Evolutionary conservation across 2,113 vertebrate species (phyloP), one percentile per base, ranked within the genome.

Genomic region (Takifugu flavidus): DNA sequence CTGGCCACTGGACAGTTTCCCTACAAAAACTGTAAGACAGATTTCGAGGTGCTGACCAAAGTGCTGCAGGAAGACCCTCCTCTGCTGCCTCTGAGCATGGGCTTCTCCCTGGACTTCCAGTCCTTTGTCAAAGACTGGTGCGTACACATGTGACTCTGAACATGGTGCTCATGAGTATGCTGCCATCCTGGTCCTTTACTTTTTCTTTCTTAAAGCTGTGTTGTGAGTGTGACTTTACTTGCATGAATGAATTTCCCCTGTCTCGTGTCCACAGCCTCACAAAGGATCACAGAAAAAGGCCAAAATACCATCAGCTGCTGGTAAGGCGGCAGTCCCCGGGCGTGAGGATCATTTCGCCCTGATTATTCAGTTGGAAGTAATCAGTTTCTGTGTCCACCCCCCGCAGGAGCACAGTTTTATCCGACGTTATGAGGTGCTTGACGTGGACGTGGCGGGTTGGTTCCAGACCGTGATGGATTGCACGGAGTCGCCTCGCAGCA

Each of bases 201-300:
- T 39, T 39, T 2, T 46, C 3, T n/a, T n/a, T n/a, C 13, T 47
- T 47, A 5, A n/a, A 47, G 6, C n/a, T 14, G 13, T 13, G 1
- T 47, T n/a, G 15, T 47, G 45, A n/a, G 45, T 7, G 2, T 47
- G 13, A 15, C 12, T 47, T n/a, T n/a, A n/a, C 45, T 45, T 31
- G 29, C 4, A 31, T 31, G 7, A 31, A 31, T 6, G 2, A 39
- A 39, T 39, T 39, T 39, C 11, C 34, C 3, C 11, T 39, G 34
- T 11, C 34, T 2, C 34, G 34, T 39, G 8, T 43, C 53, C 56
- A 0, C 85, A 98, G 95, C 91, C 95, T 98, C 90, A 98, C 95
- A 91, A 98, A 98, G 91, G 95, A 98, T 94, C 95, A 98, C 92
- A 93, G 95, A 91, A 98, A 96, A 94, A 93, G 95, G 94, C 95